Conservation (phyloP, 2,888 invertebrate species). For the Cataglyphis altisquamis region DNA sequence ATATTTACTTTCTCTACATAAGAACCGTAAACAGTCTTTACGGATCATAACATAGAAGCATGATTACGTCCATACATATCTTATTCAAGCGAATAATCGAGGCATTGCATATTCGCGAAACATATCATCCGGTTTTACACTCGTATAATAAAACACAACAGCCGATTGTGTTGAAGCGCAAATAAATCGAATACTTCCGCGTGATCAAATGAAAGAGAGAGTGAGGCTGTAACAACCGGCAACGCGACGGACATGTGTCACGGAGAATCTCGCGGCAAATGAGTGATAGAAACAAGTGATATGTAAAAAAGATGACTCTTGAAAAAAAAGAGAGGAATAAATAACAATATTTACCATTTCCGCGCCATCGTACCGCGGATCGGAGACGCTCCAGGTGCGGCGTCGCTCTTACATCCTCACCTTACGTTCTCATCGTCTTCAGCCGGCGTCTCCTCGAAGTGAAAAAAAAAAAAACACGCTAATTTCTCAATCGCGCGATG, state of each 20-base stretch:
- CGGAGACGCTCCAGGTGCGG: constrained; percentile 59
- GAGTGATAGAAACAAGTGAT: background rate
- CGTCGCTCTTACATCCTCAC: constrained; percentile 68
- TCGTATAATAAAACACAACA: background rate
- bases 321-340: background rate
- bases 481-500: background rate
- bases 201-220: constrained; percentile 21
- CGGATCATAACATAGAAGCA: background rate
- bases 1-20: background rate
- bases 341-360: constrained; percentile 69
- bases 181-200: constrained; percentile 27
- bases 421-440: constrained; percentile 53
- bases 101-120: background rate
- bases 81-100: background rate
- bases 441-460: constrained; percentile 43
- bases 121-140: background rate
- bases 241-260: constrained; percentile 16
- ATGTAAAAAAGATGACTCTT: background rate
- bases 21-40: background rate
- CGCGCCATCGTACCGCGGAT: constrained; percentile 62
- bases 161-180: background rate
- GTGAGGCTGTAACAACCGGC: constrained; percentile 22
- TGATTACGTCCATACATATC: background rate
- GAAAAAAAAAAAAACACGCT: background rate
- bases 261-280: background rate